Evolutionary conservation across 1,140 invertebrate genomes (phyloP).

Genomic region (Apis florea): DNA sequence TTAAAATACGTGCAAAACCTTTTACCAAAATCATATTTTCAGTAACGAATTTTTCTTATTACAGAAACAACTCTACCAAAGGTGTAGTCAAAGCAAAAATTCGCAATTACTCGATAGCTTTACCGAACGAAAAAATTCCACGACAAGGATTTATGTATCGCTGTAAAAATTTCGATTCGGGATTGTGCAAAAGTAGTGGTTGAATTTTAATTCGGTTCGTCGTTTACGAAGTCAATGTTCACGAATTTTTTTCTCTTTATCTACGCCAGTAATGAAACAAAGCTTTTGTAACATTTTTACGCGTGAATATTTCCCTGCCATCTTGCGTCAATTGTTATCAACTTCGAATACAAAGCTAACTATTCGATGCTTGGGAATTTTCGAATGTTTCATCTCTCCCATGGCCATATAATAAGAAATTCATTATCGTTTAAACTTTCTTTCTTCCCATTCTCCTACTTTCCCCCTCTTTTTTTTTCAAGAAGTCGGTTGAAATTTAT

Average conservation of each 20-base stretch:
- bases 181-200: background rate
- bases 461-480: background rate
- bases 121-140: background rate
- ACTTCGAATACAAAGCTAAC: background rate
- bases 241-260: background rate
- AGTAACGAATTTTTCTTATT: background rate
- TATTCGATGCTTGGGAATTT: slow-evolving; percentile 15
- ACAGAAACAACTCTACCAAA: background rate
- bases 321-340: slow-evolving; percentile 21
- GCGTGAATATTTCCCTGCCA: background rate
- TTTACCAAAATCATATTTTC: background rate
- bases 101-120: background rate
- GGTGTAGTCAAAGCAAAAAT: background rate
- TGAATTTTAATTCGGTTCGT: slow-evolving; percentile 3
- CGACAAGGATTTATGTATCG: background rate
- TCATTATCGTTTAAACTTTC: slow-evolving; percentile 23
- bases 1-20: too few relatives aligned
- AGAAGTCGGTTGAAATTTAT: background rate
- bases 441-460: too few relatives aligned
- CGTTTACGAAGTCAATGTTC: slow-evolving; percentile 19
- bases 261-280: background rate
- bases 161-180: background rate
- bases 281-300: slow-evolving; percentile 4
- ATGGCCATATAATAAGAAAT: background rate
- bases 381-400: slow-evolving; percentile 18